Evolutionary conservation across 1,140 invertebrate species (phyloP).

Genomic region (Anadara kagoshimensis): DNA sequence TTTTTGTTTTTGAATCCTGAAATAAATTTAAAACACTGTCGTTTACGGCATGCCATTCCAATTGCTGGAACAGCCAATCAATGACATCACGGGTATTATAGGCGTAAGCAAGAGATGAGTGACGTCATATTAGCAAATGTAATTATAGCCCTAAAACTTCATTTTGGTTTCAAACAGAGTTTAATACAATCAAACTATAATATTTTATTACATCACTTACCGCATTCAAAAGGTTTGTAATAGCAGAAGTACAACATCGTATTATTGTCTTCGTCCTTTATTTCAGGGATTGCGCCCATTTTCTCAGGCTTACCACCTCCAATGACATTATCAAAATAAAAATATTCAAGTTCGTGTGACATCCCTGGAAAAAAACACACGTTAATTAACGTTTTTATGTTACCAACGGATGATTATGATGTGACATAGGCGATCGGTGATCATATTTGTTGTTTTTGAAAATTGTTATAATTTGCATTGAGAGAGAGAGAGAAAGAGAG

Average conservation of each 20-base stretch:
- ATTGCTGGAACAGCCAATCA: too few species aligned
- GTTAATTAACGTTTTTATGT: background rate
- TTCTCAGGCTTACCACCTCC: background rate
- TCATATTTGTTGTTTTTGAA: background rate
- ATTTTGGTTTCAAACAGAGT: too few species aligned
- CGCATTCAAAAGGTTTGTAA: conserved; percentile 43
- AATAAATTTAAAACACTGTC: too few species aligned
- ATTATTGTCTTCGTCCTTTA: conserved; percentile 34
- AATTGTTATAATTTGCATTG: background rate
- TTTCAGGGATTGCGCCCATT: conserved; percentile 37
- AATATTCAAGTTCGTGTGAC: conserved; percentile 33
- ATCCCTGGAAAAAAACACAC: conserved; percentile 33
- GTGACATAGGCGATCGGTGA: background rate
- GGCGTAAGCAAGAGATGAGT: too few species aligned
- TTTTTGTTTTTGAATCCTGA: too few species aligned
- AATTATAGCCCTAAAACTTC: too few species aligned
- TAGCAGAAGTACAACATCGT: conserved; percentile 44
- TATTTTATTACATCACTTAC: conserved; percentile 25
- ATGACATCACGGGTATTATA: too few species aligned
- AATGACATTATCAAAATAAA: conserved; percentile 34
- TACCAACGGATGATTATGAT: background rate
- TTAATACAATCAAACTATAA: too few species aligned
- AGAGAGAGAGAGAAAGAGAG: background rate
- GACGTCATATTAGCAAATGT: too few species aligned
- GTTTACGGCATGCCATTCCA: too few species aligned